These are phyloP conservation scores for Planiliza haematocheilus DNA, from an alignment of 2,113 vertebrate species.

Conservation along the genomic window DNA sequence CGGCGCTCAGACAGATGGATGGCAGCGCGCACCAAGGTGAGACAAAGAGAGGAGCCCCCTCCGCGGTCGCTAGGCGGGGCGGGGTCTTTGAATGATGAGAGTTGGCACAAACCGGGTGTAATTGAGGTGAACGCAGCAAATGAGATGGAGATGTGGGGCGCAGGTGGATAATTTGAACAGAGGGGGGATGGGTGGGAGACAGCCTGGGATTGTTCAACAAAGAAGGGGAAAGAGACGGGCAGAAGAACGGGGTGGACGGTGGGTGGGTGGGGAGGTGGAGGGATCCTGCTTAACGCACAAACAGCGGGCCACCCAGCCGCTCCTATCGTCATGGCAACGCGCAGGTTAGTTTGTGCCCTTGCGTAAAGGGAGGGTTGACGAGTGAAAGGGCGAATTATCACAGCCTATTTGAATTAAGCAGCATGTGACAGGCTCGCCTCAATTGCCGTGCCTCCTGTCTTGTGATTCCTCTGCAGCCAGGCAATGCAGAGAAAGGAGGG, in stretches of 20 bases:
- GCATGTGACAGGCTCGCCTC: constrained; percentile 73
- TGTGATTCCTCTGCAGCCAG: constrained; percentile 60
- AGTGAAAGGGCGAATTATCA: constrained; percentile 66
- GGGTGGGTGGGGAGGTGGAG: neutral
- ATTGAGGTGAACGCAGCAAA: constrained; percentile 58
- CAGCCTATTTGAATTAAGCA: constrained; percentile 66
- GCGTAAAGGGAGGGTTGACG: constrained; percentile 16
- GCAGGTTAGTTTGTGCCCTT: constrained; percentile 58
- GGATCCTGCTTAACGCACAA: constrained; percentile 4
- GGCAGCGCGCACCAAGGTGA: constrained; percentile 36
- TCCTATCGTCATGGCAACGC: constrained; percentile 54
- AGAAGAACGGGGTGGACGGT: neutral
- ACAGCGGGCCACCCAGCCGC: constrained; percentile 37
- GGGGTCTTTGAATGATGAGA: constrained; percentile 1
- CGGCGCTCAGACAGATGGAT: constrained; percentile 42
- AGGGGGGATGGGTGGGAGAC: constrained; percentile 23
- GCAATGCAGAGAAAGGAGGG: constrained; percentile 27
- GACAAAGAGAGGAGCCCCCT: constrained; percentile 23
- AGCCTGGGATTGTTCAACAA: constrained; percentile 7
- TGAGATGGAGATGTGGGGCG: constrained; percentile 45
- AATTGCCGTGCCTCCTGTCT: constrained; percentile 46
- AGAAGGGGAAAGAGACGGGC: neutral
- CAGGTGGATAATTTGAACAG: constrained; percentile 44
- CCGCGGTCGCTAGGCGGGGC: neutral
- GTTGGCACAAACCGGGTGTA: constrained; percentile 44